Conservation (phyloP, 2,888 invertebrate genomes). For the Cylloceria caligata region DNA sequence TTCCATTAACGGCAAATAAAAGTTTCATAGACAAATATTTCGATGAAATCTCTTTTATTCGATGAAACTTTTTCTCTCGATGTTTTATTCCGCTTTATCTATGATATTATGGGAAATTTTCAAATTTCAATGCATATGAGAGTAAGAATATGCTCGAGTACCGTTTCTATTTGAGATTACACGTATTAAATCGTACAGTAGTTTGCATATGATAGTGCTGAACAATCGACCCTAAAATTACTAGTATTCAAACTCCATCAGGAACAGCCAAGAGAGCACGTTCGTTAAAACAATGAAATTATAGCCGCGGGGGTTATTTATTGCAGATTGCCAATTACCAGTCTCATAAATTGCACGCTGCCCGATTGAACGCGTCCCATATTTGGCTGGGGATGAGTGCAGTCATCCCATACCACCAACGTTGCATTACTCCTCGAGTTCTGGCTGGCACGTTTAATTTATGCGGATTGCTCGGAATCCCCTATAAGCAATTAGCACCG, state of each 20-base stretch:
- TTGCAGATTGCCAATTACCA: conserved; percentile 79
- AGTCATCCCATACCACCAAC: conserved; percentile 20
- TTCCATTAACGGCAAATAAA: too few species aligned
- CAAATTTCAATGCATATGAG: neutral
- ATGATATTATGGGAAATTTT: neutral
- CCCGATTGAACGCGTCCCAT: conserved; percentile 73
- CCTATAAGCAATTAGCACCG: conserved; percentile 59
- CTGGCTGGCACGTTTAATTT: conserved; percentile 49
- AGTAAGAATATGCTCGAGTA: neutral
- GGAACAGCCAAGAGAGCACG: conserved; percentile 22
- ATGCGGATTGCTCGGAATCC: conserved; percentile 58
- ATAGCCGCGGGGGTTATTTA: conserved; percentile 76
- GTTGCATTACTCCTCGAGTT: conserved; percentile 16
- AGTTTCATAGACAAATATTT: too few species aligned
- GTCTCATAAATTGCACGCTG: conserved; percentile 74
- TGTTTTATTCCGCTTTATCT: too few species aligned
- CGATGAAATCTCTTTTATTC: too few species aligned
- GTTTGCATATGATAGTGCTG: conserved; percentile 12
- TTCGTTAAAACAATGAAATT: conserved; percentile 78
- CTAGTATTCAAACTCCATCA: neutral
- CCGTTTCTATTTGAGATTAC: neutral
- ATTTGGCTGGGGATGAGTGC: conserved; percentile 52
- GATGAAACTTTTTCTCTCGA: too few species aligned
- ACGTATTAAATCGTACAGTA: conserved; percentile 9
- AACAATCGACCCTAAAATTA: conserved; percentile 49